Base-by-base conservation (phyloP, 1,140 invertebrate species). In the Magallana ariakensis region DNA sequence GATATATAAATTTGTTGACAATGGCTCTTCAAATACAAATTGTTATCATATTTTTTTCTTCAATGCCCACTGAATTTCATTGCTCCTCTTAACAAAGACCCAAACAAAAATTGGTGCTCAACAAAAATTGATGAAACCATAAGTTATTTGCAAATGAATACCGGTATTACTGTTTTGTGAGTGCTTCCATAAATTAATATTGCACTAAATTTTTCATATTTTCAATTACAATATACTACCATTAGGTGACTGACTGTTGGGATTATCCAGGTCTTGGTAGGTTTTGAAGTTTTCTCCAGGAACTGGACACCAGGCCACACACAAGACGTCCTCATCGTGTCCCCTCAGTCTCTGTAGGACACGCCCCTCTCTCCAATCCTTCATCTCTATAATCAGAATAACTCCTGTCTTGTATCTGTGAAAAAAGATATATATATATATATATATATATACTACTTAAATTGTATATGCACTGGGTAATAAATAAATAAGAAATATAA, bases 291-390 rank as follows among this genome's bases (percentile, higher is more conserved):
- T 58, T 80, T 88, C 89, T 19, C 87, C 90, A 55, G 95, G 92
- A 55, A 94, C 93, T 26, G 97, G 97, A 95, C 97, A 97, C 97
- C 97, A 97, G 55, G 96, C 96, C 54, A 97, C 88, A 89, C 96
- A 96, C 5, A 96, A 92, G 84, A 97, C 95, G 90, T 96, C 96
- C 19, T 96, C 95, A 94, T 97, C 96, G 92, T 97, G 97, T 3
- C 96, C 96, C 92, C 96, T 95, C 10, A 97, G 92, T 95, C 96
- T 96, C 87, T 96, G 96, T 53, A 96, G 87, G 75, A 97, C 90
- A 88, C 93, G 95, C 1, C 96, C 96, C 88, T 94, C 85, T 86
- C 58, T 87, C 66, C 66, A 75, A 11, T 75, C 66, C 58, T 57
- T 83, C 19, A 91, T 57, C 82, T 91, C 89, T 16, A 90, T n/a